Percentiles rank a stretch among this genome's conserved stretches.
Evolutionary conservation across 2,797 vertebrate genomes (phyloP).

Genomic region (Poeciliopsis paucimaculata): DNA sequence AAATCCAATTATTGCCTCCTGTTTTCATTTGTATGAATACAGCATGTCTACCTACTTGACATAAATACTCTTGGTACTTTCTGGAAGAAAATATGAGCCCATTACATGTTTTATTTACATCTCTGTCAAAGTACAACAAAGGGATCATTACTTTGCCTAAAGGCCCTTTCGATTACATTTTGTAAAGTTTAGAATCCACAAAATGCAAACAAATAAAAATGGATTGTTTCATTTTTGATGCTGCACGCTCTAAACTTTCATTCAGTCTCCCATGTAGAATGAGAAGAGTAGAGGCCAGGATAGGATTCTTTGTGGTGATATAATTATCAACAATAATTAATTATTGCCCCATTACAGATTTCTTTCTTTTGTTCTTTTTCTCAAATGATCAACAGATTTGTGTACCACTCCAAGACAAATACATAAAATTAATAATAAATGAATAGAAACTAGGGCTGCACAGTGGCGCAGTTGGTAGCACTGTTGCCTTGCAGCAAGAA

Average conservation of each 20-base stretch:
- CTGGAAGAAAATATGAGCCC: not conserved
- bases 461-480: too few species aligned
- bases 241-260: not conserved
- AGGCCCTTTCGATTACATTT: not conserved
- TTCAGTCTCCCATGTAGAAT: not conserved
- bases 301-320: not conserved
- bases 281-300: not conserved
- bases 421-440: too few species aligned
- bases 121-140: not conserved
- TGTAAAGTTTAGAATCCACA: not conserved
- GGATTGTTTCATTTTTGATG: not conserved
- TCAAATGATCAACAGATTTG: not conserved
- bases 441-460: too few species aligned
- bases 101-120: not conserved
- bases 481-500: too few species aligned
- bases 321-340: not conserved
- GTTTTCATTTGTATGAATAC: not conserved
- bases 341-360: not conserved
- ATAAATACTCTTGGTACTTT: not conserved
- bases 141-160: not conserved
- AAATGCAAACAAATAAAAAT: not conserved
- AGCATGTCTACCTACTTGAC: not conserved
- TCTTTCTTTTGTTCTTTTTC: not conserved
- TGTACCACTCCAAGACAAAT: not conserved
- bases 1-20: not conserved